Base-by-base conservation (phyloP, 2,888 invertebrate species). In the Pinctada fucata region DNA sequence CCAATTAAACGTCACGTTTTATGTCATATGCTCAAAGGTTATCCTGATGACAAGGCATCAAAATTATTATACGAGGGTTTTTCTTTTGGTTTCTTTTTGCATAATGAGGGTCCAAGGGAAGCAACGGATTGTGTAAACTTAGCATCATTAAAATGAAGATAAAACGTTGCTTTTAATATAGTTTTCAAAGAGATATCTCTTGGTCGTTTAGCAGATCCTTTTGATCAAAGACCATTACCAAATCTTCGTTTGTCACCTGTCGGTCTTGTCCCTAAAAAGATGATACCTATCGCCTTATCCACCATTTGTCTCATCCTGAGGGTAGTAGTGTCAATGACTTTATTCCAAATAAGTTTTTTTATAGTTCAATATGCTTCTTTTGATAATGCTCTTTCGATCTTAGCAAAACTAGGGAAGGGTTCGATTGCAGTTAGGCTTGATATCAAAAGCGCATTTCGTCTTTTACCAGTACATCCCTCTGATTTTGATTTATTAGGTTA, bases 401-500 rank as follows among this genome's bases (percentile, higher is more conserved):
- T 31, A 31, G 31, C 31, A 31, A 31, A 31, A 31, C 31, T 31
- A 31, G 31, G 31, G 31, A 31, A 31, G 31, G 31, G 31, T 31
- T 31, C 31, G 31, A 31, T 31, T 31, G 31, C 31, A 31, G 31
- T 71, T 67, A 82, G 79, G 75, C 10, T 65, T 10, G 79, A 78
- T 52, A 74, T 83, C 3, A 72, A 80, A 64, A 76, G 63, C 47
- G 80, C 82, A 2, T 81, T 79, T 58, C 10, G 75, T 13, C n/a
- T 31, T 31, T 31, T 31, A 31, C 31, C 31, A 31, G 31, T 82
- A 2, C 16, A 47, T 3, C 78, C 67, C 0, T 63, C 50, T 8
- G 80, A 79, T 76, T 82, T 83, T 68, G 74, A 81, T 6, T 51
- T 81, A 3, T 51, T 82, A 31, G 31, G 31, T 31, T 31, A 31